Evolutionary conservation across 2,113 vertebrate species (phyloP), one percentile per base, ranked within the genome.

Genomic region (Siphamia tubifer): DNA sequence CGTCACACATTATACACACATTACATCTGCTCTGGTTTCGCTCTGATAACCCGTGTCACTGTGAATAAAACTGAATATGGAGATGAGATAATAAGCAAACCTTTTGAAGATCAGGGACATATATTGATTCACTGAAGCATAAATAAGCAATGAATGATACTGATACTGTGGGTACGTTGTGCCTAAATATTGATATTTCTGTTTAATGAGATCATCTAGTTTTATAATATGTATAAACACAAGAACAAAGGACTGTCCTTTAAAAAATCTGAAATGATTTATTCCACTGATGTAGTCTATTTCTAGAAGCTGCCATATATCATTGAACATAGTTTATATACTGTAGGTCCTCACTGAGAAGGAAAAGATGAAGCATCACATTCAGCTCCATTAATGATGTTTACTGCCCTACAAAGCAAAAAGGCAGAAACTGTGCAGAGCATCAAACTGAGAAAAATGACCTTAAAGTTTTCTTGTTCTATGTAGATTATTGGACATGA

Each of bases 171-270:
- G 44, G 10, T 40, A 44, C 75, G 9, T 69, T 8, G 42, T 15
- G 4, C 17, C 21, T 8, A 7, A 17, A 31, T 32, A 16, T 13
- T 27, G 23, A 16, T n/a, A 10, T 25, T 60, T 67, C 48, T 45
- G 77, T 57, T 77, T 11, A 52, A 54, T 67, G 21, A 56, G 73
- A 53, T 6, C 1, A 8, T 61, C 19, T 4, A 8, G 25, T 64
- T 77, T 61, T 25, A n/a, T 24, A 31, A n/a, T 1, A 1, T 27
- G 16, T 15, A 25, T 40, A 34, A 34, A 21, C 34, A 48, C 6
- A 34, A 30, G 13, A 19, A 53, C 15, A 35, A 9, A 42, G 42
- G 49, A 1, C 28, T 56, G 20, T 15, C 2, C 12, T 36, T n/a
- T 12, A 15, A n/a, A 38, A 40, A 42, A 16, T 4, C 3, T 4